Evolutionary conservation across 2,113 vertebrate genomes (phyloP), one percentile per base, ranked within the genome.

Genomic region (Aegithalos caudatus): DNA sequence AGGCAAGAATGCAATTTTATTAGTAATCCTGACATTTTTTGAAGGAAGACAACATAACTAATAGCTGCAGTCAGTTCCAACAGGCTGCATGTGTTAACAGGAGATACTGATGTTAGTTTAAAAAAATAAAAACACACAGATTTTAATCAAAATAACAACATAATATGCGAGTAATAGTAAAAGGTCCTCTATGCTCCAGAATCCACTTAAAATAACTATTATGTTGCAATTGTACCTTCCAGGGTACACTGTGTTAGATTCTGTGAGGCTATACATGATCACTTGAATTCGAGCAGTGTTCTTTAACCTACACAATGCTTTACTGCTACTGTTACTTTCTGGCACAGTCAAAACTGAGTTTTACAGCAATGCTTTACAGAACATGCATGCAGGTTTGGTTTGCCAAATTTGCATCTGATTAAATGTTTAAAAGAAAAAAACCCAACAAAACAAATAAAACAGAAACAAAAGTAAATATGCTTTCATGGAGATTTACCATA

Each of bases 111-210:
- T 47, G 87, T 38, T 37, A 73, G 35, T 76, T 90, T 21, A 33
- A 78, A 84, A 84, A 92, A 88, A 77, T 47, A 80, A 25, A 54
- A 23, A 82, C 4, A 84, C 44, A 44, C 86, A 80, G 51, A 77
- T 92, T 81, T 94, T 89, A 94, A 94, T 96, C 66, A 78, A 97
- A 96, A 86, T 86, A 90, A 93, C 44, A 66, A n/a, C 2, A 2
- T 53, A 69, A 92, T 90, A 92, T 77, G 70, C 88, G 72, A 76
- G 53, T 83, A 78, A 54, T 57, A 92, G 57, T 80, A 95, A 96
- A 92, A 92, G 38, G 40, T 77, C 40, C 40, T 73, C 47, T 50
- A 19, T 85, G 71, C 27, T 61, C 62, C n/a, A 37, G 86, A 93
- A 92, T 62, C 56, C 47, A 47, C 31, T 66, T 76, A 76, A 29